These are phyloP conservation scores for Sycophila sp. DNA, from an alignment of 1,140 invertebrate species.

Conservation along the genomic window DNA sequence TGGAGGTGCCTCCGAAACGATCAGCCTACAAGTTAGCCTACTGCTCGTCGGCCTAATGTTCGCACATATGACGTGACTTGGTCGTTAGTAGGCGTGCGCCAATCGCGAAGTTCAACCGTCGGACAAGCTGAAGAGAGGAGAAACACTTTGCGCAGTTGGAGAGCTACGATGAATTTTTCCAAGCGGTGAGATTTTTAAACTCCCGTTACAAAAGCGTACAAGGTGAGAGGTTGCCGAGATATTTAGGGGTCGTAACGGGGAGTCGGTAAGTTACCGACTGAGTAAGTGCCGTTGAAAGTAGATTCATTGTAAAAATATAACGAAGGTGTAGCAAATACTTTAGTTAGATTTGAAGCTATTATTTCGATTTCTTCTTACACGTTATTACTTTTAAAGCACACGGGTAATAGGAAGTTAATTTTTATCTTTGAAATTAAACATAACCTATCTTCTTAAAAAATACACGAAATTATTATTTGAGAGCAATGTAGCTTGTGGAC, in stretches of 20 bases:
- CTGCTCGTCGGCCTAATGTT: conserved; percentile 38
- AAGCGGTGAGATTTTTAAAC: background rate
- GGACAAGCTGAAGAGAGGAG: background rate
- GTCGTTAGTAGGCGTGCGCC: background rate
- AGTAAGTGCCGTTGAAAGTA: conserved; percentile 8
- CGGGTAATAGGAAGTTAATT: too few species aligned
- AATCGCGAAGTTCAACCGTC: background rate
- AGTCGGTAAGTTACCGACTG: background rate
- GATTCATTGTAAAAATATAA: background rate
- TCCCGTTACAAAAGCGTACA: background rate
- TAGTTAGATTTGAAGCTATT: background rate
- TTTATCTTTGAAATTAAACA: too few species aligned
- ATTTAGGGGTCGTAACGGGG: background rate
- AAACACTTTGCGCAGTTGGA: conserved; percentile 16
- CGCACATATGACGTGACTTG: conserved; percentile 53
- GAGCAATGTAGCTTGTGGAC: too few species aligned
- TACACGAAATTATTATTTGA: too few species aligned
- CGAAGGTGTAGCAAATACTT: background rate
- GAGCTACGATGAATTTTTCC: background rate
- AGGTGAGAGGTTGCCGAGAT: background rate
- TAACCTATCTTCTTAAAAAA: too few species aligned
- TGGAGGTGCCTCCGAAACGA: conserved; percentile 45
- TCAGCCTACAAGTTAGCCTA: conserved; percentile 40
- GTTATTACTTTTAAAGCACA: too few species aligned
- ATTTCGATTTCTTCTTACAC: background rate